Base-by-base conservation (phyloP, 1,140 invertebrate species). In the Cryptotermes secundus region DNA sequence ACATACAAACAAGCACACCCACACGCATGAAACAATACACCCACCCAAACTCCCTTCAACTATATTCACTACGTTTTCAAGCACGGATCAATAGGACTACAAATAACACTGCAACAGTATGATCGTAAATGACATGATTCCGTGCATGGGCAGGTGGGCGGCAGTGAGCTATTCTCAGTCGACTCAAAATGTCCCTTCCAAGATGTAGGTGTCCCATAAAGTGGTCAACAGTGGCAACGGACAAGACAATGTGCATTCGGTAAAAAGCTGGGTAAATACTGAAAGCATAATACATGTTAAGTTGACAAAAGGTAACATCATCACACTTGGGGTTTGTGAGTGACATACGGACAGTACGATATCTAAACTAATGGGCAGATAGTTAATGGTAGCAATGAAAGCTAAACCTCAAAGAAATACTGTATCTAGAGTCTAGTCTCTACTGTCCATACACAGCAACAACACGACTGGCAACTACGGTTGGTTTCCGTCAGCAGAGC, bases 131-230 rank as follows among this genome's bases (percentile, higher is more conserved):
- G 3, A 82, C 42, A 53, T 53, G n/a, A 81, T 45, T 82, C 45
- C 45, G 81, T 82, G 81, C 59, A 16, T 72, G 59, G 59, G n/a
- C n/a, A 26, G 59, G n/a, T 72, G 45, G 81, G 81, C 19, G 81
- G 81, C 38, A 82, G 45, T 22, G 81, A 82, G 80, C 38, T 82
- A 82, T 45, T 38, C 81, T 82, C 81, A 16, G 81, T 82, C 36
- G n/a, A 45, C 36, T 49, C 79, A 31, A 35, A 49, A 82, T 34
- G 53, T 84, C 81, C 34, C 82, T 42, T 86, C 49, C 65, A 83
- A 86, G 84, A 83, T 83, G 79, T 82, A 86, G 84, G 86, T 86
- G 86, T 86, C 86, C 85, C 86, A 86, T 86, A 86, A 86, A 85
- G 86, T 86, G 85, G 80, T 84, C 79, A 45, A 84, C 83, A 83